Evolutionary conservation across 2,888 invertebrate genomes (phyloP).

Genomic region (Dione vanillae): DNA sequence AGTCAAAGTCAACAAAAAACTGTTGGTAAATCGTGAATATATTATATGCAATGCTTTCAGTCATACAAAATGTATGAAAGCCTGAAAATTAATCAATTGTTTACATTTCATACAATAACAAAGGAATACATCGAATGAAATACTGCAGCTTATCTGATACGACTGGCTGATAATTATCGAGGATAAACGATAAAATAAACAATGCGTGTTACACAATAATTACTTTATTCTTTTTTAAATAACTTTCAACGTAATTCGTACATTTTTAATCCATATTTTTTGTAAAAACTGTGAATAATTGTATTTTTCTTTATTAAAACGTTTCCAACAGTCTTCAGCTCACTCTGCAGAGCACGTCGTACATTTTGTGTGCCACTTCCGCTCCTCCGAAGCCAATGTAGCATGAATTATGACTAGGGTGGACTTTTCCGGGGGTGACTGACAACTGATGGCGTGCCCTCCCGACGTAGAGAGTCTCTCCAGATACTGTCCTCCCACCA

Average conservation of each 20-base stretch:
- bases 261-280: not conserved
- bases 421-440: slow-evolving; percentile 84
- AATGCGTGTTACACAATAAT: not conserved
- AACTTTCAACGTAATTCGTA: not conserved
- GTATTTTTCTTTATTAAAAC: slow-evolving; percentile 5
- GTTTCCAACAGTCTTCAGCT: slow-evolving; percentile 55
- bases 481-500: slow-evolving; percentile 77
- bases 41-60: no score
- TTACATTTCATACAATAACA: slow-evolving; percentile 9
- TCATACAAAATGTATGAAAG: not conserved
- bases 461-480: slow-evolving; percentile 82
- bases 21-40: no score
- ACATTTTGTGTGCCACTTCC: slow-evolving; percentile 73
- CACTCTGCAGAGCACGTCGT: slow-evolving; percentile 72
- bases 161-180: slow-evolving; percentile 11
- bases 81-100: not conserved
- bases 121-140: slow-evolving; percentile 5
- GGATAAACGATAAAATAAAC: slow-evolving; percentile 13
- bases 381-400: slow-evolving; percentile 74
- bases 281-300: not conserved
- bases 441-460: slow-evolving; percentile 83
- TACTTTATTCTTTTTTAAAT: slow-evolving; percentile 7
- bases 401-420: slow-evolving; percentile 72
- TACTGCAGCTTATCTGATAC: slow-evolving; percentile 16
- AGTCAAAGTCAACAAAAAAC: no score